Base-by-base conservation (phyloP, 2,113 vertebrate species). In the Lepus americanus region DNA sequence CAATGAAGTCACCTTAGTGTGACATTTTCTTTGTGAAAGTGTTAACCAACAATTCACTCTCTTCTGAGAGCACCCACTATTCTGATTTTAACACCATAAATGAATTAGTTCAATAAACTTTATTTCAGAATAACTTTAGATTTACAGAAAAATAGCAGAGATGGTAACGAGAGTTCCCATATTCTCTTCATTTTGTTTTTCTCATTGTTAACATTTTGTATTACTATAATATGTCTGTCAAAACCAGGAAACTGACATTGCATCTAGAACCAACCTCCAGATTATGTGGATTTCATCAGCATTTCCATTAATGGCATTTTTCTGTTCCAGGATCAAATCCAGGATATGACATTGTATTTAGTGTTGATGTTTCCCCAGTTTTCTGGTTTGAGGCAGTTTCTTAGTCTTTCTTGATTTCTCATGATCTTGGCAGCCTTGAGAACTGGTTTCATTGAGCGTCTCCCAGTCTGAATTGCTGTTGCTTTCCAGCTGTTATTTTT, bases 291-390 rank as follows among this genome's bases (percentile, higher is more conserved):
- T 96, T 27, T 76, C 39, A 59, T 11, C 51, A 85, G 33, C 61
- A 94, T 89, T 92, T 89, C 49, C 29, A n/a, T 55, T 93, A 80
- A 85, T 89, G 22, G 4, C 72, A 59, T 91, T 66, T 92, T 63
- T 44, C 31, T 93, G 16, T 90, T 64, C 25, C 20, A 84, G 39
- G 44, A 27, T 78, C 55, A n/a, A 78, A 31, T 91, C 33, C 39
- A 76, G 67, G 14, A 81, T 70, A 39, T 39, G n/a, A 66, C 73
- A n/a, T 39, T 81, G 44, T 66, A 16, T 84, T 72, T 94, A 69
- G 20, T 77, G 89, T 94, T 89, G 13, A 63, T n/a, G 25, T 63
- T 80, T 89, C 11, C 55, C 11, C 2, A 20, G 23, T 85, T n/a
- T 94, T 91, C 23, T 74, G 5, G 9, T 87, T 72, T 87, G 14